Percentiles rank a stretch among this genome's conserved stretches.
Conservation (phyloP, 2,113 vertebrate genomes). For the Anhinga anhinga region DNA sequence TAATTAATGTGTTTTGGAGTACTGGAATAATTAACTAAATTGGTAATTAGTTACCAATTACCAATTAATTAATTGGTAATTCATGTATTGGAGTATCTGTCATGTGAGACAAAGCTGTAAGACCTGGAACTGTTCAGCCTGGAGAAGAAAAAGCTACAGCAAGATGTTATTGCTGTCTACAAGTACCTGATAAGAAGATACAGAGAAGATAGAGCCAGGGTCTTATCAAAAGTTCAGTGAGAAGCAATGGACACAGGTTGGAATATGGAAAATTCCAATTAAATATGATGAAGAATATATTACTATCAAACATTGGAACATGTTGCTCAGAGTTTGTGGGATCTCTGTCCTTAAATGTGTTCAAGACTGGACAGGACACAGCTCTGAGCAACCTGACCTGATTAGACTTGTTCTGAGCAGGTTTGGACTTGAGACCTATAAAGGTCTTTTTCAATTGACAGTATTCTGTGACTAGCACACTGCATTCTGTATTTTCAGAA, state of each 20-base stretch:
- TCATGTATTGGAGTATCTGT: neutral
- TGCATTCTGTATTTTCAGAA: neutral
- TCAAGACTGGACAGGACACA: neutral
- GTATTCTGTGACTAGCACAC: neutral
- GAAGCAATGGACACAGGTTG: neutral
- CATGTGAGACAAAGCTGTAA: neutral
- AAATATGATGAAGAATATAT: neutral
- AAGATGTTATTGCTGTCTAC: neutral
- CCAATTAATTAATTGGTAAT: too few relatives aligned
- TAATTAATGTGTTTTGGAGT: too few relatives aligned
- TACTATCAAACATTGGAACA: neutral
- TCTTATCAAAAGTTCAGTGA: neutral
- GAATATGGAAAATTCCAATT: neutral
- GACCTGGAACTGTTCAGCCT: neutral
- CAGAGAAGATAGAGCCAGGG: neutral
- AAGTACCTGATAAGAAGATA: neutral
- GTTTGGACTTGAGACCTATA: neutral
- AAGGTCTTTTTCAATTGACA: neutral
- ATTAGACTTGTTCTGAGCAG: neutral
- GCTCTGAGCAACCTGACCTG: neutral
- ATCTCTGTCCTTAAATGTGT: neutral
- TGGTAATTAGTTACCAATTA: too few relatives aligned
- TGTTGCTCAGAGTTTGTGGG: neutral
- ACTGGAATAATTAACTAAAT: too few relatives aligned
- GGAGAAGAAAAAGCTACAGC: neutral